Percentiles rank a stretch among this genome's conserved stretches.
Conservation (phyloP, 2,888 invertebrate species). For the Hirtodrosophila cameraria region DNA sequence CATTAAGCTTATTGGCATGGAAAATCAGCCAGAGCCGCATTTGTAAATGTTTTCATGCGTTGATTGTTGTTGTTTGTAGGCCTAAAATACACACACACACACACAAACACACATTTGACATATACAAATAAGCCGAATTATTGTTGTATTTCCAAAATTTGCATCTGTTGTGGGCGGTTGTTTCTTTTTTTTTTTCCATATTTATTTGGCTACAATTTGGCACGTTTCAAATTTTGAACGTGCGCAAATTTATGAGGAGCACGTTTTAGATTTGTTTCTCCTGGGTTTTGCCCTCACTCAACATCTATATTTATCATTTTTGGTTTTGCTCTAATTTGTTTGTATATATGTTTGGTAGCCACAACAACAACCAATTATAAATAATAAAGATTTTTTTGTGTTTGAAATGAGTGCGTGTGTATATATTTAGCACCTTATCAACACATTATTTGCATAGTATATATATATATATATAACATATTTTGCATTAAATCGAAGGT, state of each 20-base stretch:
- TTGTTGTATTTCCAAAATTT: constrained; percentile 37
- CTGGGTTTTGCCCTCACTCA: neutral
- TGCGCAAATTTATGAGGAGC: constrained; percentile 58
- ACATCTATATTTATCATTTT: constrained; percentile 10
- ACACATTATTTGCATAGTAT: constrained; percentile 26
- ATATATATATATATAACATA: constrained; percentile 14
- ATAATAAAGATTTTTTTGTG: constrained; percentile 13
- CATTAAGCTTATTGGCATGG: constrained; percentile 76
- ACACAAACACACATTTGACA: constrained; percentile 2
- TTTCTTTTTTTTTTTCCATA: no score
- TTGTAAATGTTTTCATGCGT: constrained; percentile 47
- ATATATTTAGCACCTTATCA: constrained; percentile 64
- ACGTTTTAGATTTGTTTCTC: constrained; percentile 32
- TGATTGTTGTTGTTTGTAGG: constrained; percentile 40
- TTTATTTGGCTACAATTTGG: constrained; percentile 45
- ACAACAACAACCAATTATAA: constrained; percentile 9
- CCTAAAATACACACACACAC: constrained; percentile 22
- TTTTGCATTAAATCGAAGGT: constrained; percentile 10
- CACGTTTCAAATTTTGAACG: constrained; percentile 57
- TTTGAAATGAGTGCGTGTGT: neutral
- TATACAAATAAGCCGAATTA: constrained; percentile 19
- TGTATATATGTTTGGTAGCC: constrained; percentile 34
- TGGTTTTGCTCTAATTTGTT: constrained; percentile 34
- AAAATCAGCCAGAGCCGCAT: constrained; percentile 49
- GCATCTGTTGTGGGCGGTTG: constrained; percentile 39